A percentile compares a stretch with the other conserved stretches of the same genome.
These are phyloP conservation scores for Cetoscarus ocellatus DNA, from an alignment of 2,797 vertebrate genomes.

Conservation along the genomic window DNA sequence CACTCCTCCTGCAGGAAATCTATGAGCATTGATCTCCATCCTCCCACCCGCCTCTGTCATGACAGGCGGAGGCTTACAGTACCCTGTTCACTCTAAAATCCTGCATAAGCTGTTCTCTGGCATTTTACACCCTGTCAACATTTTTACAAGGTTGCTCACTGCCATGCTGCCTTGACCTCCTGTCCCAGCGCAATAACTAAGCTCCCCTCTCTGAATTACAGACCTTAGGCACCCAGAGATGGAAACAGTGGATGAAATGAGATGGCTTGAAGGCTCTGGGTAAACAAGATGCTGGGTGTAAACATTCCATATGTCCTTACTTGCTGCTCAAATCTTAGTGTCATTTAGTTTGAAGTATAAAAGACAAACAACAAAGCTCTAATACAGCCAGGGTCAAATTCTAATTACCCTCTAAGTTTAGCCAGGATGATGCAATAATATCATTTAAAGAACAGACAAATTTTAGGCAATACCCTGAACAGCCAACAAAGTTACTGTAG, in stretches of 20 bases:
- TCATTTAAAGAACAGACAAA: neutral
- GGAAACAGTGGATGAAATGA: conserved; percentile 44
- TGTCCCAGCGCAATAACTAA: conserved; percentile 61
- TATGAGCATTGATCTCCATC: conserved; percentile 55
- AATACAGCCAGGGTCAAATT: conserved; percentile 3
- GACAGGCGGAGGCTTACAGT: conserved; percentile 51
- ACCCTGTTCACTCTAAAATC: conserved; percentile 55
- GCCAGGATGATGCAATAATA: neutral
- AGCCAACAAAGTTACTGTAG: conserved; percentile 32
- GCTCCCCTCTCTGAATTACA: conserved; percentile 61
- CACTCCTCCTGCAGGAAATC: conserved; percentile 58
- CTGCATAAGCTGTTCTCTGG: conserved; percentile 64
- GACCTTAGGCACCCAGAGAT: conserved; percentile 45
- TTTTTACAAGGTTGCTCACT: conserved; percentile 63
- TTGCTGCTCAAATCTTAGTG: conserved; percentile 22
- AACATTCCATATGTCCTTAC: conserved; percentile 48
- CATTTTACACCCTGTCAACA: conserved; percentile 68
- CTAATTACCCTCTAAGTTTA: conserved; percentile 23
- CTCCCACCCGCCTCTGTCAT: conserved; percentile 29
- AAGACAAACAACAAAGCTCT: conserved; percentile 4
- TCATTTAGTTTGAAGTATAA: neutral
- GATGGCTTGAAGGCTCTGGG: conserved; percentile 43
- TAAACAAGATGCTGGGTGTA: conserved; percentile 51
- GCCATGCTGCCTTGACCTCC: conserved; percentile 49
- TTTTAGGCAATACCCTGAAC: conserved; percentile 9